phyloP scores from a whole-genome alignment of 2,888 invertebrate genomes.

The Nemapogon koenigi region DNA sequence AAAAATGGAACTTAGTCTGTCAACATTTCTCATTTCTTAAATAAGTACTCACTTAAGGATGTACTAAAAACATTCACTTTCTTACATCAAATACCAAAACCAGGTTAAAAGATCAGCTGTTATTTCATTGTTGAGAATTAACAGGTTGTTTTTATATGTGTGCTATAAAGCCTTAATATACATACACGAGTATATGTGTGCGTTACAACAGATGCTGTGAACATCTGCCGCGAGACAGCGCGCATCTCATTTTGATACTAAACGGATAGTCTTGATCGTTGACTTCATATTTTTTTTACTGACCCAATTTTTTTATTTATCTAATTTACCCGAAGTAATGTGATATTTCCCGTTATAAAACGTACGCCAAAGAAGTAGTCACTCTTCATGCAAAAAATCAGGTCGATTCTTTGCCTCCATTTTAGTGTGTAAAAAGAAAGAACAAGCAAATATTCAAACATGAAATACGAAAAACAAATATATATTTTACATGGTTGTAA shows the following conservation, averaged over 20 bases:
- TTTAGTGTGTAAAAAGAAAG: too few relatives aligned
- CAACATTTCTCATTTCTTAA: background rate
- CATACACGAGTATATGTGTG: constrained; percentile 19
- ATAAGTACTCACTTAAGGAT: background rate
- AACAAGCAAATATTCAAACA: too few relatives aligned
- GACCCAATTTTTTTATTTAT: too few relatives aligned
- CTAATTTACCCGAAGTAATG: background rate
- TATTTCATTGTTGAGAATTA: background rate
- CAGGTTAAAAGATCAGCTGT: constrained; percentile 8
- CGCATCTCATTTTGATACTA: constrained; percentile 22
- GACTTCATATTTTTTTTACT: too few relatives aligned
- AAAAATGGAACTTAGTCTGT: background rate
- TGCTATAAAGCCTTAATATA: background rate
- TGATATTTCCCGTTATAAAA: background rate
- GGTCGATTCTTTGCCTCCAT: too few relatives aligned
- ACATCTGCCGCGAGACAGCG: constrained; percentile 43
- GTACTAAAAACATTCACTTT: too few relatives aligned
- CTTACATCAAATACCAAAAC: background rate
- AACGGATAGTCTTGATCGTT: too few relatives aligned
- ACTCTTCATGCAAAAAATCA: background rate
- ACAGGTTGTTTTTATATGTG: constrained; percentile 6
- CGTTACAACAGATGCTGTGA: constrained; percentile 46
- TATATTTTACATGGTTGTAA: too few relatives aligned
- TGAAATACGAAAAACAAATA: too few relatives aligned
- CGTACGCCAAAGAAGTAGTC: background rate